phyloP scores from a whole-genome alignment of 2,113 vertebrate genomes.

The Mungos mungo region DNA sequence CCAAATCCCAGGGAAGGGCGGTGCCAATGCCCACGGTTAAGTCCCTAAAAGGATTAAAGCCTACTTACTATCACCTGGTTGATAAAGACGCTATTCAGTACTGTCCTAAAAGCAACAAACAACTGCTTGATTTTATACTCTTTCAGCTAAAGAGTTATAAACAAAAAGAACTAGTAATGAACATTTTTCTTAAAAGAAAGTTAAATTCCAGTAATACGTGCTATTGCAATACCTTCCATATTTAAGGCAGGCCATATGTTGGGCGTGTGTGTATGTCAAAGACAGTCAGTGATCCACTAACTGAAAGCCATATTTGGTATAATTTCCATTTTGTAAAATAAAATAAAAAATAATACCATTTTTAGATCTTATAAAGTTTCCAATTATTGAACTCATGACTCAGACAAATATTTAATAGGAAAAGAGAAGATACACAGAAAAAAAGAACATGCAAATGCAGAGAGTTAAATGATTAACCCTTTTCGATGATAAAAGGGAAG shows the following conservation, averaged over 20 bases:
- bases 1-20: not conserved
- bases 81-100: not conserved
- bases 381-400: not conserved
- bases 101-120: not conserved
- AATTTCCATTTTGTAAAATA: conserved; percentile 7
- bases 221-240: not conserved
- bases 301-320: not conserved
- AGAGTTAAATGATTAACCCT: not conserved
- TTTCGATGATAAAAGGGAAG: conserved; percentile 32
- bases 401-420: not conserved
- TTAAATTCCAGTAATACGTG: not conserved
- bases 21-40: not conserved
- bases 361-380: not conserved
- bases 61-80: not conserved
- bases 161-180: not conserved
- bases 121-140: not conserved
- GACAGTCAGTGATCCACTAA: not conserved
- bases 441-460: not conserved
- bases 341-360: not conserved
- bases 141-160: not conserved
- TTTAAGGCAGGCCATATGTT: not conserved
- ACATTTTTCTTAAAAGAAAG: not conserved
- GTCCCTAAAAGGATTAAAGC: not conserved
- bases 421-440: not conserved
- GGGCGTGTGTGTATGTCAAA: not conserved